These are phyloP conservation scores for Eulacestoma nigropectus DNA, from an alignment of 2,113 vertebrate genomes.

Conservation along the genomic window DNA sequence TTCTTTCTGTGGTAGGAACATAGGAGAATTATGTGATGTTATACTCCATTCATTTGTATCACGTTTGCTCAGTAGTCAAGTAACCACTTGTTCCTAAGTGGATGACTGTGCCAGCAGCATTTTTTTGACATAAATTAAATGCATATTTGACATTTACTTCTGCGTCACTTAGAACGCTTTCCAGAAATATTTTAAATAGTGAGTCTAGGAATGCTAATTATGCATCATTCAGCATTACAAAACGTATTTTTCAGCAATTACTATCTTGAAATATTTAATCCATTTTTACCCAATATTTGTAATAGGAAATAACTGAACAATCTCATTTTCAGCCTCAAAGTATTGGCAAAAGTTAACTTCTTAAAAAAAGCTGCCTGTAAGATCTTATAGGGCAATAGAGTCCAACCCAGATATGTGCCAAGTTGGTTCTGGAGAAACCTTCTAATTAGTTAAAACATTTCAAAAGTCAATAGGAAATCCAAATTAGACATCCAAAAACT, in stretches of 20 bases:
- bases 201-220: background rate
- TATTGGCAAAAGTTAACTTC: background rate
- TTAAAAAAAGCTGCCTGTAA: background rate
- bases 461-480: background rate
- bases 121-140: background rate
- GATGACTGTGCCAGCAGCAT: background rate
- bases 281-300: background rate
- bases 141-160: background rate
- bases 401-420: background rate
- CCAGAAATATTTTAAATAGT: background rate
- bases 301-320: background rate
- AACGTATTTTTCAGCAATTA: background rate
- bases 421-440: background rate
- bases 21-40: background rate
- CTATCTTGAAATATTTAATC: background rate
- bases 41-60: background rate
- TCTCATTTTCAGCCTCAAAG: background rate
- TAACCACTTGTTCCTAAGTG: background rate
- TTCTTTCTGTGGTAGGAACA: background rate
- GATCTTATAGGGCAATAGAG: background rate
- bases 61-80: background rate
- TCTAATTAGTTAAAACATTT: background rate
- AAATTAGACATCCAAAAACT: background rate
- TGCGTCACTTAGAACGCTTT: background rate
- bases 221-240: background rate